Evolutionary conservation across 2,888 invertebrate species (phyloP), one percentile per base, ranked within the genome.

Genomic region (Leptinotarsa peninsularis): DNA sequence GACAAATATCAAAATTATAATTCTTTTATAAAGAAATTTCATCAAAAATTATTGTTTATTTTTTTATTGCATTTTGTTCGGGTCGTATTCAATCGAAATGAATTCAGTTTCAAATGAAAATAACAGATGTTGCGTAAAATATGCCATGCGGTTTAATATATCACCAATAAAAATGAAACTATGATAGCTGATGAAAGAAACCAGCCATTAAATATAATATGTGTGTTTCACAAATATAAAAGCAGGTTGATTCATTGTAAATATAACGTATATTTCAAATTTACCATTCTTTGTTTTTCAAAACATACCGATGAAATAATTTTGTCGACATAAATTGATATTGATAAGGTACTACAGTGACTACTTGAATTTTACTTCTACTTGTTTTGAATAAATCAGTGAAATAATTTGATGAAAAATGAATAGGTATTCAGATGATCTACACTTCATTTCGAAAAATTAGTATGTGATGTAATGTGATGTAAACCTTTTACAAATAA

Each of bases 101-200:
- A 23, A 58, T 58, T 27, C 23, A 15, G 4, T 58, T 58, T 23
- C 1, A 21, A 14, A 58, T 58, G 23, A 58, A 58, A 58, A 58
- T 58, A 58, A 54, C 54, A 54, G n/a, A 23, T 60, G 60, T 60
- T 63, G 23, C 23, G 21, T 15, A 58, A 58, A 58, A 58, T 58
- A 17, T 63, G n/a, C 63, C 33, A 63, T 63, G 43, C 43, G 43
- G 63, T 63, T 17, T 33, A 43, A n/a, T 63, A n/a, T n/a, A 63
- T 63, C 43, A 33, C 43, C n/a, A 33, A 43, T 43, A 13, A 27
- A 27, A 27, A n/a, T 63, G n/a, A 15, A n/a, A 13, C 63, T 43
- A 63, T 43, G 63, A 63, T n/a, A 43, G 63, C 43, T n/a, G 43
- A 14, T 33, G 63, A 63, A 63, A 43, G 63, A 33, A 63, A 63